A percentile compares a stretch with the other conserved stretches of the same genome.
phyloP scores from a whole-genome alignment of 2,797 vertebrate species.

The Megaceryle alcyon region DNA sequence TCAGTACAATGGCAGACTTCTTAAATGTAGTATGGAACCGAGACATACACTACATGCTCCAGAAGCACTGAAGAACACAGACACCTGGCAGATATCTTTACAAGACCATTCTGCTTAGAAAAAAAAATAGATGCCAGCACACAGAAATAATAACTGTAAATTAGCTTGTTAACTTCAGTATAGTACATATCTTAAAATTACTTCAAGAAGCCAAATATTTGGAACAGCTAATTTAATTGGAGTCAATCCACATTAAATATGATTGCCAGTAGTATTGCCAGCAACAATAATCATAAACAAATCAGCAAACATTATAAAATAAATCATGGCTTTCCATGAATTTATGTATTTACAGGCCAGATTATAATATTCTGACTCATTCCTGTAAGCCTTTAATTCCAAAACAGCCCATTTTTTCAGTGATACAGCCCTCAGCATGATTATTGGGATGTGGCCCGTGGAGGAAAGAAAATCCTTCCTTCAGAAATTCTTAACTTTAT shows the following conservation, averaged over 20 bases:
- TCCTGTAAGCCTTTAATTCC: not conserved
- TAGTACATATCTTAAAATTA: not conserved
- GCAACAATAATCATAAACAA: slow-evolving; percentile 28
- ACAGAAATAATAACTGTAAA: not conserved
- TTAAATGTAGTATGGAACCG: not conserved
- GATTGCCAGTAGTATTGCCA: not conserved
- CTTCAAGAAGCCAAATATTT: not conserved
- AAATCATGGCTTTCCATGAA: slow-evolving; percentile 16
- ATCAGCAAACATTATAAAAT: not conserved
- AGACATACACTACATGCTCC: not conserved
- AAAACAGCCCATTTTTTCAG: not conserved
- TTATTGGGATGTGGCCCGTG: not conserved
- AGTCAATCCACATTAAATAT: not conserved
- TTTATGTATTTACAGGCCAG: not conserved
- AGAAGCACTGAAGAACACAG: not conserved
- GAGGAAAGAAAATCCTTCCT: not conserved
- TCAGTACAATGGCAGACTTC: not conserved
- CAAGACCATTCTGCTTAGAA: not conserved
- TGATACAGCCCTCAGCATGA: not conserved
- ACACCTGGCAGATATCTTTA: not conserved
- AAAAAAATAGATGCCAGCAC: not conserved
- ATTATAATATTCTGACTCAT: slow-evolving; percentile 1
- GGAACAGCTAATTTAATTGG: not conserved
- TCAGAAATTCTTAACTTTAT: not conserved
- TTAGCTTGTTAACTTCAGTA: not conserved